Conservation (phyloP, 23 tunicate genomes). For the Phallusia fumigata region DNA sequence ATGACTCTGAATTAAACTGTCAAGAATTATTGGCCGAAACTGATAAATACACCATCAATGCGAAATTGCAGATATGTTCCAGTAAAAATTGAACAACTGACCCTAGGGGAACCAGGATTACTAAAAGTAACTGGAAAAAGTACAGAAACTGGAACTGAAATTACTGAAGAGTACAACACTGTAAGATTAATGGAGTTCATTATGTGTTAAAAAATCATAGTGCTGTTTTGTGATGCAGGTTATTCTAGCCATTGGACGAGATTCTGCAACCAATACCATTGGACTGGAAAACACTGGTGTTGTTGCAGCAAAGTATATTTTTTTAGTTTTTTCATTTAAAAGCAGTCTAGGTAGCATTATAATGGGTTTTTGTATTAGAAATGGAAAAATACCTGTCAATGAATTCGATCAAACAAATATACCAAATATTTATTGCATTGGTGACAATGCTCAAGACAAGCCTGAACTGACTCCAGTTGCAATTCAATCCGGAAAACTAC, state of each 20-base stretch:
- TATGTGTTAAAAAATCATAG: no score
- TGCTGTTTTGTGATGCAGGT: constrained; percentile 29
- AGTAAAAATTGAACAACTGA: constrained; percentile 45
- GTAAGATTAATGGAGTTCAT: no score
- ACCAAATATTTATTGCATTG: constrained; percentile 82
- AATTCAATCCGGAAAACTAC: constrained; percentile 88
- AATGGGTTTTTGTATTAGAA: constrained; percentile 24
- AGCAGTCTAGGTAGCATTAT: no score
- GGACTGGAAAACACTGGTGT: constrained; percentile 81
- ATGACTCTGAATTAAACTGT: no score
- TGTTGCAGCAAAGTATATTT: constrained; percentile 37
- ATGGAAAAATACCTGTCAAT: constrained; percentile 81
- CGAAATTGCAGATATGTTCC: constrained; percentile 55
- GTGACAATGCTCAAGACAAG: constrained; percentile 76
- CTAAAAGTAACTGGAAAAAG: constrained; percentile 49
- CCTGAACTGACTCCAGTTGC: constrained; percentile 98
- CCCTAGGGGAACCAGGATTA: constrained; percentile 62
- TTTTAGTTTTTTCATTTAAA: background rate
- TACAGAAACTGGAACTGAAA: constrained; percentile 47
- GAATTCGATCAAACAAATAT: constrained; percentile 80
- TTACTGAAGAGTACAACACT: constrained; percentile 81
- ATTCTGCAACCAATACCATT: constrained; percentile 72
- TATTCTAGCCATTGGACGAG: constrained; percentile 86
- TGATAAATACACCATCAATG: background rate
- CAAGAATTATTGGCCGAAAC: background rate